Evolutionary conservation across 1,140 invertebrate genomes (phyloP).

Genomic region (Bombus pyrosoma): DNA sequence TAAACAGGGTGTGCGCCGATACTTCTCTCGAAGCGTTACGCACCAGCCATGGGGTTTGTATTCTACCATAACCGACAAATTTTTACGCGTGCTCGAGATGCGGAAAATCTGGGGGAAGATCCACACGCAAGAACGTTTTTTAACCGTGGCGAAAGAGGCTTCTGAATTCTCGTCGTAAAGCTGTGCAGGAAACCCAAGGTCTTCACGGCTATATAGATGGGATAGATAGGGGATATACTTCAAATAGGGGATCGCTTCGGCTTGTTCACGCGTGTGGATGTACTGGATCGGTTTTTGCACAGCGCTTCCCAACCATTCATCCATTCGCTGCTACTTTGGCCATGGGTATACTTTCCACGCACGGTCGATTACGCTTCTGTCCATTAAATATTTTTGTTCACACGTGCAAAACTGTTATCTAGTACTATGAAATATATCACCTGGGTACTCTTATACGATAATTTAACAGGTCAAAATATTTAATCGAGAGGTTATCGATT

Average conservation of each 20-base stretch:
- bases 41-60: not conserved
- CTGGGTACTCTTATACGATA: too few relatives aligned
- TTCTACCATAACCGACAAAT: not conserved
- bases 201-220: slow-evolving; percentile 6
- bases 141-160: slow-evolving; percentile 5
- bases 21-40: not conserved
- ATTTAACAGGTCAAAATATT: too few relatives aligned
- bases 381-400: not conserved
- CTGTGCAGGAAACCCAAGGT: slow-evolving; percentile 17
- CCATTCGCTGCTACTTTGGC: not conserved
- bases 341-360: not conserved
- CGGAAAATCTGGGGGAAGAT: slow-evolving; percentile 8
- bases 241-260: slow-evolving; percentile 27
- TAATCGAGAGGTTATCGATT: too few relatives aligned
- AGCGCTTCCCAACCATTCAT: not conserved
- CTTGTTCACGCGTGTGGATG: slow-evolving; percentile 11
- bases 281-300: not conserved
- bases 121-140: not conserved
- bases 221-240: slow-evolving; percentile 48
- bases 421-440: not conserved
- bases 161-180: not conserved
- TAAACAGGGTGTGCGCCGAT: not conserved
- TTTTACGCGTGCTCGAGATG: not conserved
- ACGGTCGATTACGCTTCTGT: not conserved
- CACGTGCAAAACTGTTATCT: not conserved